Percentiles rank a stretch among this genome's conserved stretches.
These are phyloP conservation scores for Bombus confusus DNA, from an alignment of 1,140 invertebrate genomes.

Conservation along the genomic window DNA sequence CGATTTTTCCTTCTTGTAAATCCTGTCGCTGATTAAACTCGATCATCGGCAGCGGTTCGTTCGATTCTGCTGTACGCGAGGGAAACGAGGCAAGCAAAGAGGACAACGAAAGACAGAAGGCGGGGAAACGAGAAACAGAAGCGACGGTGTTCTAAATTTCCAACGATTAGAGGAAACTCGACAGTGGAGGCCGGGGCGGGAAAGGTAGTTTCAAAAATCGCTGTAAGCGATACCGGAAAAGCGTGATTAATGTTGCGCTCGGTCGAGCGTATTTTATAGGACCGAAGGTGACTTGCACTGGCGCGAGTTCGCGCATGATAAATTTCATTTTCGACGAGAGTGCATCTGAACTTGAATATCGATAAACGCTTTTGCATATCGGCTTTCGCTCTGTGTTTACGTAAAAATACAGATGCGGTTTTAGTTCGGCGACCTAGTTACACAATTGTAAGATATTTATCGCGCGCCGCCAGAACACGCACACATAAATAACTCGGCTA, in stretches of 20 bases:
- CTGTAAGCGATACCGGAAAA: background rate
- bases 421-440: background rate
- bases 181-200: too few relatives aligned
- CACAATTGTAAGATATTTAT: background rate
- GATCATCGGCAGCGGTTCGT: background rate
- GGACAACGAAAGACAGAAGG: background rate
- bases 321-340: background rate
- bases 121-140: background rate
- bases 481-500: too few relatives aligned
- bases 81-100: background rate
- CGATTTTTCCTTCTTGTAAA: slow-evolving; percentile 32
- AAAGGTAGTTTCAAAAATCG: background rate
- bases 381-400: background rate
- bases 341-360: too few relatives aligned
- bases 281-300: background rate
- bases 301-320: background rate
- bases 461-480: too few relatives aligned
- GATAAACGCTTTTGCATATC: background rate
- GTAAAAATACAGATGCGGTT: background rate
- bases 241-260: background rate
- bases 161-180: background rate
- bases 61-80: background rate
- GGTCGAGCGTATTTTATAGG: background rate
- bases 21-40: slow-evolving; percentile 37
- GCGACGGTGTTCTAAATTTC: background rate